phyloP scores from a whole-genome alignment of 35 echinoderm and acorn worm genomes.

The Apostichopus californicus region DNA sequence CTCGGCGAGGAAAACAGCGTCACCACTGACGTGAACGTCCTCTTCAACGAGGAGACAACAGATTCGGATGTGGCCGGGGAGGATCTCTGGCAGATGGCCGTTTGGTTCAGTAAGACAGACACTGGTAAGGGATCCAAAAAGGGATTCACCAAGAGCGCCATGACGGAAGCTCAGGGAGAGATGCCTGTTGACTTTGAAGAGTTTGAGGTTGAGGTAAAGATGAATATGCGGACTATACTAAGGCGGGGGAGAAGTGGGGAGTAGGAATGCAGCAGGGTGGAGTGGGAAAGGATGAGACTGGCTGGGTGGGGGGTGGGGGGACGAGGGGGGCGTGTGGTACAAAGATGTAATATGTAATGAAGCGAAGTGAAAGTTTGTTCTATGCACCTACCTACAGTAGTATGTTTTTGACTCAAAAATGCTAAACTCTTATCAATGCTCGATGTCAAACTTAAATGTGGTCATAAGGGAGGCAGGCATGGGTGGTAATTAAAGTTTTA shows the following conservation, averaged over 20 bases:
- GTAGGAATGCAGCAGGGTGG: neutral
- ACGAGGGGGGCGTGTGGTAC: neutral
- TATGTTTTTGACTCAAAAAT: no score
- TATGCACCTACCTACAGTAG: no score
- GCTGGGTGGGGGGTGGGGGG: neutral
- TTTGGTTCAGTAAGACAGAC: conserved; percentile 44
- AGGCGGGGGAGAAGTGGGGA: neutral
- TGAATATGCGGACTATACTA: neutral
- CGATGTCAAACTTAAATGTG: no score
- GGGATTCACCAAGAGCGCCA: conserved; percentile 6
- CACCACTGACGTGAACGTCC: conserved; percentile 2
- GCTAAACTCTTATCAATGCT: no score
- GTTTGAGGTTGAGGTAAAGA: conserved; percentile 39
- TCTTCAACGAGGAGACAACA: conserved; percentile 37
- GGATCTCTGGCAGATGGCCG: conserved; percentile 45
- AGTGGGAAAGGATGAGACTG: neutral
- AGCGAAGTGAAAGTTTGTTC: neutral
- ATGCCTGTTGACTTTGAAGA: conserved; percentile 56
- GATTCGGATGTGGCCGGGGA: conserved; percentile 3
- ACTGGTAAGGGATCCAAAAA: conserved; percentile 55
- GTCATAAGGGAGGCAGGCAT: no score
- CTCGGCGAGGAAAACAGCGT: conserved; percentile 22
- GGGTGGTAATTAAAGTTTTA: no score
- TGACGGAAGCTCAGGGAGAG: conserved; percentile 11
- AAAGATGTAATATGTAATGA: no score